Percentiles rank a stretch among this genome's conserved stretches.
Evolutionary conservation across 2,113 vertebrate genomes (phyloP).

Genomic region (Embiotoca jacksoni): DNA sequence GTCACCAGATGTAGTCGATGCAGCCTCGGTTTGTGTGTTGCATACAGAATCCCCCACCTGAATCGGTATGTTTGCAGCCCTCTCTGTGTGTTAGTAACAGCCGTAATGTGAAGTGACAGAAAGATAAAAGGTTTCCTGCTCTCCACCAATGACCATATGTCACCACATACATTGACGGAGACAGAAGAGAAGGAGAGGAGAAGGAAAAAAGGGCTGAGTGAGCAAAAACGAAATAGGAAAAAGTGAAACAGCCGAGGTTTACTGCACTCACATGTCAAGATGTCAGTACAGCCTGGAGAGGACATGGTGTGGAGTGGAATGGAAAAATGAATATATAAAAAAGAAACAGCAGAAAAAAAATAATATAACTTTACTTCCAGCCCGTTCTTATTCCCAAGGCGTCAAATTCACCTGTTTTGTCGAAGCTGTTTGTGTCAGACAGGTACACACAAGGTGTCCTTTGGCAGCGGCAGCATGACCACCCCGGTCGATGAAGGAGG

Average conservation of each 20-base stretch:
- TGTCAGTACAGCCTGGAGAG: not conserved
- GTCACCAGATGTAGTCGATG: not conserved
- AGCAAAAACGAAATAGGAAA: not conserved
- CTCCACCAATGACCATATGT: constrained; percentile 44
- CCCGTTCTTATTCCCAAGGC: too few relatives aligned
- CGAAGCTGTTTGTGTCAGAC: too few relatives aligned
- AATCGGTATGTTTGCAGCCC: not conserved
- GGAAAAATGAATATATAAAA: not conserved
- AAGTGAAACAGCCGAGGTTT: not conserved
- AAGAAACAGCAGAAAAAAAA: not conserved
- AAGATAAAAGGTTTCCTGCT: constrained; percentile 53
- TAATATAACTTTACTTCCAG: too few relatives aligned
- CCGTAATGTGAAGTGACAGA: constrained; percentile 54
- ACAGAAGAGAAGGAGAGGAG: constrained; percentile 9
- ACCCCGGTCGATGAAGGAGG: too few relatives aligned
- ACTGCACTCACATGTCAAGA: not conserved
- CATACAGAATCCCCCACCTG: not conserved
- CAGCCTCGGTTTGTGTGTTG: not conserved
- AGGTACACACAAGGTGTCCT: too few relatives aligned
- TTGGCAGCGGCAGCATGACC: too few relatives aligned
- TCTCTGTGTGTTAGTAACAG: constrained; percentile 26
- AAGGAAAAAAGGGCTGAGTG: constrained; percentile 5
- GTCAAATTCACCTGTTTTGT: too few relatives aligned
- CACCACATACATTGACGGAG: constrained; percentile 31
- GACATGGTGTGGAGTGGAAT: not conserved